Evolutionary conservation across 1,140 invertebrate species (phyloP), one percentile per base, ranked within the genome.

Genomic region (Pemphigus obesinymphae): DNA sequence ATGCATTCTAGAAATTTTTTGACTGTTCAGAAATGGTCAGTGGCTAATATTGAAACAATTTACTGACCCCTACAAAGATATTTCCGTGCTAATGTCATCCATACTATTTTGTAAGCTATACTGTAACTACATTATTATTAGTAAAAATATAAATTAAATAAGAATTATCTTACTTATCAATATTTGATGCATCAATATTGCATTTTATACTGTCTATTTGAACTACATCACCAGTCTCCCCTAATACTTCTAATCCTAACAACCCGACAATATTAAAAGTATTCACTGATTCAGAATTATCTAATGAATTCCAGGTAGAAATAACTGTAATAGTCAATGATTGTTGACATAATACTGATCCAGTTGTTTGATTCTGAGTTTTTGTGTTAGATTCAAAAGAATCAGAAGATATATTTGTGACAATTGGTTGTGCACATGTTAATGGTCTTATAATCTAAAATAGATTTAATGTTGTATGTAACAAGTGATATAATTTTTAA

Each of bases 221-320:
- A 45, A 88, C 83, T 26, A 83, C 40, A 31, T 83, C 70, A 34
- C 85, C 86, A 80, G 85, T 86, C 63, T 87, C 86, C 70, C 87
- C 87, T 2, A 89, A 84, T 29, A 89, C 85, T 86, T 89, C 87
- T 75, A 89, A 82, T 85, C 90, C 91, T 82, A 90, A 91, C 29
- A 92, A 85, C 40, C 87, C 87, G 85, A 84, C 17, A 23, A 40
- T 31, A 50, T 82, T 83, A n/a, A 78, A 58, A 40, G 78, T 70
- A 45, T 29, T 80, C 5, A 7, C 20, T 63, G 37, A 29, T 5
- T 63, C 55, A 40, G 76, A 61, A 80, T 80, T 80, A 80, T 80
- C 50, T 55, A 58, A 40, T n/a, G 26, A 48, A 80, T 61, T 83
- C 85, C 85, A 85, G n/a, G 82, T 83, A 7, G 68, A 66, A 23